A percentile compares a stretch with the other conserved stretches of the same genome.
phyloP scores from a whole-genome alignment of 2,888 invertebrate genomes.

The Miltochrista miniata region DNA sequence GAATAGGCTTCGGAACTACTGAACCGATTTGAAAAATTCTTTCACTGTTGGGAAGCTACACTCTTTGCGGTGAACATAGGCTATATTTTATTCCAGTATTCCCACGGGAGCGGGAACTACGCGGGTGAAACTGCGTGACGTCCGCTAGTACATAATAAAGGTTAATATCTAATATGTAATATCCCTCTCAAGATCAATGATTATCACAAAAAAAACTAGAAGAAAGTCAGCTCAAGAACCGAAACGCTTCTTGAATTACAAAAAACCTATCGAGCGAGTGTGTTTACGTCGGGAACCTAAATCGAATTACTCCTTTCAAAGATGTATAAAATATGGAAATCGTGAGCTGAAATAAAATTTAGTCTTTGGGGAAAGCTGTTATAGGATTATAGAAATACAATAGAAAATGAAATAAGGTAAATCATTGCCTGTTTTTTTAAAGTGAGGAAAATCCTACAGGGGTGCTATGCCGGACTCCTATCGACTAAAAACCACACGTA shows the following conservation, averaged over 20 bases:
- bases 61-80: too few species aligned
- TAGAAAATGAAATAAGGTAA: neutral
- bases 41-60: too few species aligned
- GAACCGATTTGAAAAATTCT: too few species aligned
- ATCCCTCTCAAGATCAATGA: constrained; percentile 11
- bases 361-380: constrained; percentile 8
- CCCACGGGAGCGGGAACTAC: too few species aligned
- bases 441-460: too few species aligned
- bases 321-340: constrained; percentile 27
- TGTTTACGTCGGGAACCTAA: constrained; percentile 38
- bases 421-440: neutral
- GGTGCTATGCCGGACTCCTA: too few species aligned
- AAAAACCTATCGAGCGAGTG: constrained; percentile 29
- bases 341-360: constrained; percentile 28
- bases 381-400: constrained; percentile 30
- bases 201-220: constrained; percentile 16
- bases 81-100: too few species aligned
- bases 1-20: too few species aligned
- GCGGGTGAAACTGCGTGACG: too few species aligned
- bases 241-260: constrained; percentile 38
- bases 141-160: too few species aligned
- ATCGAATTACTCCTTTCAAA: constrained; percentile 40
- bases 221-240: constrained; percentile 30
- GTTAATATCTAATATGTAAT: constrained; percentile 12
- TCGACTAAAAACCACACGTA: too few species aligned